Evolutionary conservation across 2,797 vertebrate genomes (phyloP), one percentile per base, ranked within the genome.

Genomic region (Pterois miles): DNA sequence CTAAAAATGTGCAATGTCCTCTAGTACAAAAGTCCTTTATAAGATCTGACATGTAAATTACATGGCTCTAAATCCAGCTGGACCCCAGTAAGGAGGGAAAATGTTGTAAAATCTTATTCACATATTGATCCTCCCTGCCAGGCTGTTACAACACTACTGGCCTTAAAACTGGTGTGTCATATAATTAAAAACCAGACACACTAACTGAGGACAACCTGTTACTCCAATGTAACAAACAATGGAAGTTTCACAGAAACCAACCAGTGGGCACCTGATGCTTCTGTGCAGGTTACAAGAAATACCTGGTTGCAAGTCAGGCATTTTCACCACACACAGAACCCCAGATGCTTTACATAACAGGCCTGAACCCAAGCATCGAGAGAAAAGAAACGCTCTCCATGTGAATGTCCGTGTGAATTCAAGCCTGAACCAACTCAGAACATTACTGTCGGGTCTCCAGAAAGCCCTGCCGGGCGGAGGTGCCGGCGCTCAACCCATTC

Each of bases 241-340:
- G 90, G 94, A 97, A 97, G 96, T 97, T 97, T 97, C 96, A 96
- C n/a, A 95, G 96, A 97, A 97, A 97, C 96, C 96, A 96, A 83
- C 80, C 65, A 65, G 89, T 82, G 84, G 50, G 82, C 95, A 97
- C 93, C 94, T 84, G 50, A 79, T 33, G 63, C 59, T 85, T 83
- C 63, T 90, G 81, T 85, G 70, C n/a, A 57, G 73, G 71, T 27
- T 57, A 77, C 36, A 81, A 83, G 20, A 77, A 85, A 81, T 13
- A 71, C 74, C 77, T 78, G 80, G 81, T 82, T 86, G 88, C 74
- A 90, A 87, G 75, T 81, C 84, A 82, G 80, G 43, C 10, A 14
- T 81, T 89, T 81, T 81, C 22, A 84, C 77, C 83, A 25, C 34
- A 79, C 84, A 86, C 84, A 84, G 75, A 85, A 76, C 65, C 50